phyloP scores from a whole-genome alignment of 2,797 vertebrate genomes.

The Tachyglossus aculeatus region DNA sequence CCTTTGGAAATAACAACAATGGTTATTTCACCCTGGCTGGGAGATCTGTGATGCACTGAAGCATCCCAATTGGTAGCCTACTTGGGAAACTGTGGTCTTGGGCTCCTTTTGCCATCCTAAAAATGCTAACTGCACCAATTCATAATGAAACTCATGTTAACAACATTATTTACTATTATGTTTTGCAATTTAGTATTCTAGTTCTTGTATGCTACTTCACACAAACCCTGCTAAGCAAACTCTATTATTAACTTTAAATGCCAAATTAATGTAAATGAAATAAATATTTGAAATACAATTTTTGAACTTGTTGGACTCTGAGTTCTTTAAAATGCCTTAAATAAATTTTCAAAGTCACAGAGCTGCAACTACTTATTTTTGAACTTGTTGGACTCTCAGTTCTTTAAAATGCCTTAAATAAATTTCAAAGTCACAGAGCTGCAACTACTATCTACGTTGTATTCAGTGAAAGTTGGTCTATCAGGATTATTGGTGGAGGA shows the following conservation, averaged over 20 bases:
- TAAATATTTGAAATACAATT: background rate
- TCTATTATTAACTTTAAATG: background rate
- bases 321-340: no score
- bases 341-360: no score
- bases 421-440: no score
- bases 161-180: slow-evolving; percentile 31
- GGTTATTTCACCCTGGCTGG: slow-evolving; percentile 8
- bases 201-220: slow-evolving; percentile 29
- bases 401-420: no score
- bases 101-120: slow-evolving; percentile 8
- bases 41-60: slow-evolving; percentile 3
- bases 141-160: slow-evolving; percentile 25
- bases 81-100: slow-evolving; percentile 7
- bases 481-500: no score
- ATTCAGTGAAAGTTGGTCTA: no score
- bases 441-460: no score
- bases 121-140: slow-evolving; percentile 46
- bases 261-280: background rate
- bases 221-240: slow-evolving; percentile 21
- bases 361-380: no score
- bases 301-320: background rate
- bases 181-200: slow-evolving; percentile 28
- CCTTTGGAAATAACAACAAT: background rate
- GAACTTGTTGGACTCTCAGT: background rate
- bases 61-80: background rate